These are phyloP conservation scores for Meganola albula DNA, from an alignment of 2,888 invertebrate genomes.

Conservation along the genomic window DNA sequence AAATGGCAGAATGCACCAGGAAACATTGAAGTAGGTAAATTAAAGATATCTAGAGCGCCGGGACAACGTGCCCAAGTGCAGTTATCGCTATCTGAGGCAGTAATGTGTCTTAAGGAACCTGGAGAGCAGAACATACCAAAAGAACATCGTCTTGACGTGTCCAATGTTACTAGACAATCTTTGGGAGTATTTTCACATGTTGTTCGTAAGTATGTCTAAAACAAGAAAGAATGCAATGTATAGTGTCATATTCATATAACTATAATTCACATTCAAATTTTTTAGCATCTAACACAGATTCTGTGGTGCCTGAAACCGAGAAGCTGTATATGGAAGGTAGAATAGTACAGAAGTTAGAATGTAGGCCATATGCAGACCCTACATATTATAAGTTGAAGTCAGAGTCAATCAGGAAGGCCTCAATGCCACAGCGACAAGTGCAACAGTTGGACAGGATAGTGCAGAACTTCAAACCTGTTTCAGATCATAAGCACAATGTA, in stretches of 20 bases:
- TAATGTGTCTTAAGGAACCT: constrained; percentile 86
- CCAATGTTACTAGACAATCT: constrained; percentile 93
- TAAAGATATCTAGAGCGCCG: constrained; percentile 88
- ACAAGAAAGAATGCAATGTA: too few relatives aligned
- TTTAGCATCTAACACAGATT: constrained; percentile 80
- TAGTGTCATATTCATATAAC: too few relatives aligned
- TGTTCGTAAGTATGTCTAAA: constrained; percentile 80
- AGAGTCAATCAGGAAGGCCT: constrained; percentile 90
- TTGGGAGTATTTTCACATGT: constrained; percentile 94
- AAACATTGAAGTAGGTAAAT: constrained; percentile 94
- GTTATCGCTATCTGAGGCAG: constrained; percentile 87
- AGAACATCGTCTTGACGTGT: constrained; percentile 94
- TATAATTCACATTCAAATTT: too few relatives aligned
- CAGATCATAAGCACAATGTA: constrained; percentile 95
- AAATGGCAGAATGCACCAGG: constrained; percentile 96
- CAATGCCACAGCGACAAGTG: constrained; percentile 90
- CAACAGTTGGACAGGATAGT: constrained; percentile 92
- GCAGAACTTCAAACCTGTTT: constrained; percentile 93
- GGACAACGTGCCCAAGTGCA: constrained; percentile 93
- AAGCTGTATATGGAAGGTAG: constrained; percentile 94
- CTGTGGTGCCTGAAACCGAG: constrained; percentile 86
- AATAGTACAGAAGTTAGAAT: constrained; percentile 97
- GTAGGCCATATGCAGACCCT: constrained; percentile 90
- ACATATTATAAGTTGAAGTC: constrained; percentile 95
- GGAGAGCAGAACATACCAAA: constrained; percentile 91